Evolutionary conservation across 2,113 vertebrate species (phyloP).

Genomic region (Nerophis ophidion): DNA sequence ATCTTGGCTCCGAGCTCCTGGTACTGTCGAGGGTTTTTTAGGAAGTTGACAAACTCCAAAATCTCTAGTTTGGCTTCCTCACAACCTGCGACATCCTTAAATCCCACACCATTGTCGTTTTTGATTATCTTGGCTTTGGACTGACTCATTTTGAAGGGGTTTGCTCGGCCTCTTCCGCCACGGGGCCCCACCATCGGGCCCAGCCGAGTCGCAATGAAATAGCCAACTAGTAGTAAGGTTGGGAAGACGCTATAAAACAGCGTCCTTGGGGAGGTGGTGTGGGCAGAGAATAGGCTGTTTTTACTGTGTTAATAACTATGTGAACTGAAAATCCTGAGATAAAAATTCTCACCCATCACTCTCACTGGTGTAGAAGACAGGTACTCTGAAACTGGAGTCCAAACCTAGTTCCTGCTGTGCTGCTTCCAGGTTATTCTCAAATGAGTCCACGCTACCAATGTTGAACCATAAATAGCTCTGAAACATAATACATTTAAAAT

Average conservation of each 20-base stretch:
- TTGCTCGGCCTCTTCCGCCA: conserved; percentile 78
- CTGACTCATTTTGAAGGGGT: conserved; percentile 86
- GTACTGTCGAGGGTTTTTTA: conserved; percentile 91
- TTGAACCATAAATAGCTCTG: conserved; percentile 94
- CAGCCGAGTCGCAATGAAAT: conserved; percentile 78
- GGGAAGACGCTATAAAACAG: conserved; percentile 84
- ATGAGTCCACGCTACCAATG: conserved; percentile 94
- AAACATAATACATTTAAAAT: conserved; percentile 17
- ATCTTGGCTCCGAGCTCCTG: conserved; percentile 93
- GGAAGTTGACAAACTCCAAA: conserved; percentile 93
- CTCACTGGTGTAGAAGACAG: conserved; percentile 85
- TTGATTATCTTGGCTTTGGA: conserved; percentile 90
- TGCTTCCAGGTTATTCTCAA: conserved; percentile 90
- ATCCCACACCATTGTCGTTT: conserved; percentile 83
- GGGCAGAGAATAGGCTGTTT: neutral
- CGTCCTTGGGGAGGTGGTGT: conserved; percentile 56
- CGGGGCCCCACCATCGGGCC: conserved; percentile 77
- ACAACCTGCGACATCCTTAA: conserved; percentile 94
- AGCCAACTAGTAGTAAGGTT: conserved; percentile 80
- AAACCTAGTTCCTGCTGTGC: conserved; percentile 76
- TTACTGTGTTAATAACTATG: neutral
- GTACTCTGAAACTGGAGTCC: conserved; percentile 77
- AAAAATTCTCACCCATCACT: conserved; percentile 81
- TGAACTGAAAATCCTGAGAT: neutral
- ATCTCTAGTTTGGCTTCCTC: conserved; percentile 96